Base-by-base conservation (phyloP, 1,140 invertebrate genomes). In the Drosophila ogumai region DNA sequence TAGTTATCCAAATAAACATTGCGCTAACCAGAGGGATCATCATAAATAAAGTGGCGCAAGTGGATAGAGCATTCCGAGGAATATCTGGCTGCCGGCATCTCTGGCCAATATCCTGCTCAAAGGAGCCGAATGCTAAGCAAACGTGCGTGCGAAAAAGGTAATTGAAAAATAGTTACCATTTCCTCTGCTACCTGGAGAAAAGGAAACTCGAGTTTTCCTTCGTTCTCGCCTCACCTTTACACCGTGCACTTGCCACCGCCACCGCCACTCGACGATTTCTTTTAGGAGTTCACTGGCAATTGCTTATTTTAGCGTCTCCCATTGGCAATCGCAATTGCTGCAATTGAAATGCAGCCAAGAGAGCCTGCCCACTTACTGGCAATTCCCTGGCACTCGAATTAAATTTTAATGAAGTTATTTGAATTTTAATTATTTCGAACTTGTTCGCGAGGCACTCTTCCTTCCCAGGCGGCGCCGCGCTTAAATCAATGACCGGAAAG, bases 161-260 rank as follows among this genome's bases (percentile, higher is more conserved):
- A 88, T 88, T 88, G 85, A 88, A 88, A 88, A 88, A 88, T 90
- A 88, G 85, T 88, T 88, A 81, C 77, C 85, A 64, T 90, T 90
- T 81, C 77, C 77, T 64, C 49, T 75, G 52, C 56, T 32, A 71
- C 34, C 66, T 40, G 44, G 34, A 22, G 47, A 71, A 66, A 56
- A 71, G 40, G 28, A 72, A 72, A 59, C 66, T 58, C 17, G 28
- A 72, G 68, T 77, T 79, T 79, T 79, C 31, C 57, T 68, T 52
- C 54, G 40, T 52, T 52, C 64, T 58, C 73, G 41, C 43, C 52
- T 60, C 36, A 34, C 58, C 41, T 56, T 55, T 40, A 32, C 50
- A 22, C 50, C 32, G 50, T 52, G 32, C 50, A 52, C 12, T 34
- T 52, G 28, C 28, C 47, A 32, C 28, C 46, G 2, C 46, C 15